Percentiles rank a stretch among this genome's conserved stretches.
Conservation (phyloP, 1,140 invertebrate genomes). For the Arctopsyche grandis region DNA sequence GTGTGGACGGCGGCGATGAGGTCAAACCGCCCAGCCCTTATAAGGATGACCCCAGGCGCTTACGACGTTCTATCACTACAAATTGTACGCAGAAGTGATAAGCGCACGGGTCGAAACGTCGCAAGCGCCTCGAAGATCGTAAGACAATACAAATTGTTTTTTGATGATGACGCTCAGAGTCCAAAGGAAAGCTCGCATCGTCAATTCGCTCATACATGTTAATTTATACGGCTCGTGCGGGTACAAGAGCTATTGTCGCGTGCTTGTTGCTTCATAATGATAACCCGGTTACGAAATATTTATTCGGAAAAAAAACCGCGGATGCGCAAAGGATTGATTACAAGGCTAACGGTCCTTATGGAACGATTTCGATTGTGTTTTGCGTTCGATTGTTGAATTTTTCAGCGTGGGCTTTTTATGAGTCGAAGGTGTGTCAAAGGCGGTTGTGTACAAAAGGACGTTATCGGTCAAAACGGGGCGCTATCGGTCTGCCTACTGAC, state of each 20-base stretch:
- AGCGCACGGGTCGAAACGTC: conserved; percentile 11
- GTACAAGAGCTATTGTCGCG: not conserved
- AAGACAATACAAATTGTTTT: conserved; percentile 53
- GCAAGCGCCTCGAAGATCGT: conserved; percentile 26
- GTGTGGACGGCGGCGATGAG: conserved; percentile 48
- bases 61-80: conserved; percentile 16
- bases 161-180: conserved; percentile 46
- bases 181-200: conserved; percentile 45
- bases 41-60: conserved; percentile 50
- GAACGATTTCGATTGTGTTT: conserved; percentile 3
- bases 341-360: conserved; percentile 20
- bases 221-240: conserved; percentile 34
- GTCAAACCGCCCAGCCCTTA: conserved; percentile 50
- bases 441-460: conserved; percentile 5
- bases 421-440: conserved; percentile 9
- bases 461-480: conserved; percentile 30
- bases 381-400: not conserved
- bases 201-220: conserved; percentile 35
- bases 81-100: not conserved
- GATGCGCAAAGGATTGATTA: not conserved
- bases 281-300: not conserved
- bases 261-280: not conserved
- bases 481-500: not conserved
- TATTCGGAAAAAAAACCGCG: not conserved
- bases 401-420: not conserved